phyloP scores from a whole-genome alignment of 2,888 invertebrate genomes.

The Lithophane leautieri region DNA sequence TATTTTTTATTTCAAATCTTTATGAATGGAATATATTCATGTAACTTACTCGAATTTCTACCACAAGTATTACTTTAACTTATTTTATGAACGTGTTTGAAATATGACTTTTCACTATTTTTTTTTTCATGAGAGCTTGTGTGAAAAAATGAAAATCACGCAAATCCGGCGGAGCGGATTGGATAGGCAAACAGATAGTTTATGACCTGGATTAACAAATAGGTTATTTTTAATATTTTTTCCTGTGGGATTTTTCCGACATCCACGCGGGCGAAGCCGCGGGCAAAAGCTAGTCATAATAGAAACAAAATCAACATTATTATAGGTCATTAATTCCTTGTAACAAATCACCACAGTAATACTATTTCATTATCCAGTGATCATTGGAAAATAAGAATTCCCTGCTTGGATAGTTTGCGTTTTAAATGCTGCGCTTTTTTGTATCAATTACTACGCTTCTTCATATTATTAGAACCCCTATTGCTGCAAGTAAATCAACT shows the following conservation, averaged over 20 bases:
- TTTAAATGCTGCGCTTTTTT: not conserved
- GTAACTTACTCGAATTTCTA: conserved; percentile 36
- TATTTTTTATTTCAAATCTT: conserved; percentile 50
- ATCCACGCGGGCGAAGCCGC: too few relatives aligned
- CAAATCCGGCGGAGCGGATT: not conserved
- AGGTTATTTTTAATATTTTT: not conserved
- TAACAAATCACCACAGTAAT: not conserved
- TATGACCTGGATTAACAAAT: not conserved
- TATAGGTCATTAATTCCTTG: not conserved
- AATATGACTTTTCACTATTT: conserved; percentile 17
- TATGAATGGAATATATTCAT: conserved; percentile 54
- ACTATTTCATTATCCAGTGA: not conserved
- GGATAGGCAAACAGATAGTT: not conserved
- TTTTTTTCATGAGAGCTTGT: conserved; percentile 23
- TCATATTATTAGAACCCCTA: not conserved
- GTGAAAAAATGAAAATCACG: not conserved
- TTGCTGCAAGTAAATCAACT: not conserved
- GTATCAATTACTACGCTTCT: not conserved
- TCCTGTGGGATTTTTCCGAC: not conserved
- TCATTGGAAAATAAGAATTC: not conserved
- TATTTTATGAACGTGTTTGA: conserved; percentile 30
- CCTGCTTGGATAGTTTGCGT: not conserved
- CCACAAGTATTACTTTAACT: conserved; percentile 38
- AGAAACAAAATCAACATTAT: not conserved
- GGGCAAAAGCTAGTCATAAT: too few relatives aligned